These are phyloP conservation scores for Torymus tubicola DNA, from an alignment of 2,888 invertebrate species.

Conservation along the genomic window DNA sequence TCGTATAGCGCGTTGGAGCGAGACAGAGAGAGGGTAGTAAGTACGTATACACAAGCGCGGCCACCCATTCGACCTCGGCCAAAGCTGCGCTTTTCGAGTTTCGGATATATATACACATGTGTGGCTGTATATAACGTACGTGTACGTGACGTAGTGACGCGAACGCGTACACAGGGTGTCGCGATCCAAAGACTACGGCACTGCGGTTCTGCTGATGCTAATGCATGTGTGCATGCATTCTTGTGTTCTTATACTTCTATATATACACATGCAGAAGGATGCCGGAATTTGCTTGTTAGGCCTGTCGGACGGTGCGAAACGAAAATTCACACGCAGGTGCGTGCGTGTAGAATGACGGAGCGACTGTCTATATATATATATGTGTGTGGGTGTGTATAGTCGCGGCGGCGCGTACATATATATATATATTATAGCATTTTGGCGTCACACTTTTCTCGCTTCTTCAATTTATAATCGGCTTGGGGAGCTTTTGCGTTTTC, in stretches of 20 bases:
- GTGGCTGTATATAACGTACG: background rate
- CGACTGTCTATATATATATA: too few relatives aligned
- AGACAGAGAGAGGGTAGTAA: background rate
- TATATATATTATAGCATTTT: background rate
- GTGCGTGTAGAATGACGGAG: too few relatives aligned
- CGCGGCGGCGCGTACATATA: background rate
- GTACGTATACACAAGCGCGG: background rate
- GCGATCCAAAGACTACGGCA: background rate
- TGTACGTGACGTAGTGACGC: background rate
- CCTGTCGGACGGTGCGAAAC: too few relatives aligned
- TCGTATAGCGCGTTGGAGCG: background rate
- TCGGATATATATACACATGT: background rate
- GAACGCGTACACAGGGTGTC: background rate
- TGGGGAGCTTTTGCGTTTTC: background rate
- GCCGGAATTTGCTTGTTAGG: background rate
- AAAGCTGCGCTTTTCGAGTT: constrained; percentile 38
- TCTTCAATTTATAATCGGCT: background rate
- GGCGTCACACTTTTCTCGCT: background rate
- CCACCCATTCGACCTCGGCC: constrained; percentile 43
- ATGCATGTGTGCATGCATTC: too few relatives aligned
- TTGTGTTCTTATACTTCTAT: too few relatives aligned
- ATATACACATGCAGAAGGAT: background rate
- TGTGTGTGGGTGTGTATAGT: too few relatives aligned
- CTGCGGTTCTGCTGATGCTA: background rate
- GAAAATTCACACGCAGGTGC: too few relatives aligned